Conservation (phyloP, 2,113 vertebrate genomes). For the Malurus cyaneus region DNA sequence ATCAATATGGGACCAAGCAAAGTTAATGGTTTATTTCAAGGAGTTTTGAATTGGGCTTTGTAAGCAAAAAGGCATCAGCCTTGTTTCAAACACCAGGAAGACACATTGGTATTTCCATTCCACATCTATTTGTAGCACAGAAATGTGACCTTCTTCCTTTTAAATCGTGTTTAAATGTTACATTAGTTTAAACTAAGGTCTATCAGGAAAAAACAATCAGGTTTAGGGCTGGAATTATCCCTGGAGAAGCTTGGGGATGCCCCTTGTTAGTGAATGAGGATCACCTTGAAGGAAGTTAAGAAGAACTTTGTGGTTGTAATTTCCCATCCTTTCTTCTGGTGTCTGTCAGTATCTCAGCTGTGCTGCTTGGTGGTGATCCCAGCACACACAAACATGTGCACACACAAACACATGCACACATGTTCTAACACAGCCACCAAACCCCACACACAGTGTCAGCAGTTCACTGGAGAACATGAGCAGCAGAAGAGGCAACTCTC, state of each 20-base stretch:
- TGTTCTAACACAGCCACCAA: neutral
- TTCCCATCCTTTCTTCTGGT: neutral
- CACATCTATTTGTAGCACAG: neutral
- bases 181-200: neutral
- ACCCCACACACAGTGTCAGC: neutral
- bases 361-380: neutral
- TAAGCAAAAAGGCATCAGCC: conserved; percentile 16
- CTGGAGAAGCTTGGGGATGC: neutral
- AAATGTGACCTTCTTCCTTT: neutral
- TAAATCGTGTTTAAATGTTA: neutral
- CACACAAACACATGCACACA: neutral
- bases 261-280: neutral
- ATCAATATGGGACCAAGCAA: conserved; percentile 13
- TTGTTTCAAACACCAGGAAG: neutral
- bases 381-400: neutral
- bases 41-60: conserved; percentile 37
- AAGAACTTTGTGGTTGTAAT: neutral
- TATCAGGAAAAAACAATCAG: neutral
- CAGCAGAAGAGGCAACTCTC: neutral
- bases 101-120: neutral
- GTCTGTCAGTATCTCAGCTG: neutral
- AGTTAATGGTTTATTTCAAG: conserved; percentile 46
- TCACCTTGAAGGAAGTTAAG: neutral
- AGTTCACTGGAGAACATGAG: neutral
- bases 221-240: neutral